Base-by-base conservation (phyloP, 1,140 invertebrate genomes). In the Musca domestica region DNA sequence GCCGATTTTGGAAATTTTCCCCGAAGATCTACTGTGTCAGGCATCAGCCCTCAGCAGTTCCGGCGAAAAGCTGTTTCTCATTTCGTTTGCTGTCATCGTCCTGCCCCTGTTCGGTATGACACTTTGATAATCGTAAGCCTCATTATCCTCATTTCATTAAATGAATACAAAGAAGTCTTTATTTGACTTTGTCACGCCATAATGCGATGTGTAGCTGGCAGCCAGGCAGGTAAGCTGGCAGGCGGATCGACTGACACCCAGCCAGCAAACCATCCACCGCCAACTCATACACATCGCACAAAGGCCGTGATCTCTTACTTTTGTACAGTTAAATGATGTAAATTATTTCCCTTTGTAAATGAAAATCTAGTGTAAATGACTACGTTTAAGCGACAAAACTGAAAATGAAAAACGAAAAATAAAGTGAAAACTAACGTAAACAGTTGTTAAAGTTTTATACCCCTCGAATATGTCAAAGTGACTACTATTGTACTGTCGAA, bases 11-110 rank as follows among this genome's bases (percentile, higher is more conserved):
- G 88, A 91, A 76, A 83, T 93, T 10, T 86, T 89, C 65, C 88
- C 90, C 1, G 90, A 92, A 76, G 89, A 90, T 73, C 85, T 91
- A 68, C 86, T 89, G 65, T 92, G 91, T 75, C 90, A 91, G 80
- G 90, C 90, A 9, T 90, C 88, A 71, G 90, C 90, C 0, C 81
- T 92, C 22, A 91, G 89, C 70, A 88, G 85, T 67, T 86, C 85
- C 1, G 76, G 78, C 25, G 76, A 80, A 27, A 71, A 75, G 6
- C 72, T 80, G 19, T 78, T 80, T 56, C 72, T 80, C 41, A 58
- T 80, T 14, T 80, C 77, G 19, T 80, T 80, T 65, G 71, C 72
- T 23, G 76, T 72, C 68, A 73, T 74, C 65, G 56, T 80, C 17
- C 27, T 78, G 69, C 75, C 76, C 5, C 47, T 80, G 7, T 74